Base-by-base conservation (phyloP, 2,888 invertebrate genomes). In the Phytoseiulus persimilis region DNA sequence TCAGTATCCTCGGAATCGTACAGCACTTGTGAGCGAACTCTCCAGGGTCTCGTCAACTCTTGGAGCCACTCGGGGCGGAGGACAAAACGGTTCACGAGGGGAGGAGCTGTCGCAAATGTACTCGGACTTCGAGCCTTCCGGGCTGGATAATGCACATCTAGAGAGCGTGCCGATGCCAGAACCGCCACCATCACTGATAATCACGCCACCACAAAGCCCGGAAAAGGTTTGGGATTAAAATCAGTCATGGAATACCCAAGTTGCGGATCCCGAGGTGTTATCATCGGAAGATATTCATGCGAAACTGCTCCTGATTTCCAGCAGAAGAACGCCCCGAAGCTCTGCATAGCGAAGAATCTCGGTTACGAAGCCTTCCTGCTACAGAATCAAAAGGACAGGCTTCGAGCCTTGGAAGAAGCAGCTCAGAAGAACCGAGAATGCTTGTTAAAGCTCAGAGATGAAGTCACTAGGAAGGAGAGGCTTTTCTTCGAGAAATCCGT, bases 301-400 rank as follows among this genome's bases (percentile, higher is more conserved):
- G 39, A 6, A 9, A 39, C 39, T 39, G 5, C 39, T 39, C 9
- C 9, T 39, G 9, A 14, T 18, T 65, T 65, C 23, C 65, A 65
- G 65, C 65, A 65, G 65, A 28, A 65, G 28, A 65, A 65, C 65
- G 65, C 65, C 9, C 65, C 65, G 5, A 65, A 65, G 18, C 65
- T 65, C 65, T 65, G 87, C n/a, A 87, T 87, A 2, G 33, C 28
- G 6, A 31, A 84, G 32, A 33, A 87, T 33, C 32, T 87, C n/a
- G 39, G 39, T 33, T 87, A 87, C 33, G 87, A 87, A 87, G 87
- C 32, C 11, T 87, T 87, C 45, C 87, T 87, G n/a, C 87, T 87
- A 14, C 87, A 33, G n/a, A 87, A 87, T 18, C 87, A 87, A 39
- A 31, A 45, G 18, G 39, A 87, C n/a, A 33, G 87, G 6, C 18